These are phyloP conservation scores for Lucilia cuprina DNA, from an alignment of 1,140 invertebrate genomes.

Conservation along the genomic window DNA sequence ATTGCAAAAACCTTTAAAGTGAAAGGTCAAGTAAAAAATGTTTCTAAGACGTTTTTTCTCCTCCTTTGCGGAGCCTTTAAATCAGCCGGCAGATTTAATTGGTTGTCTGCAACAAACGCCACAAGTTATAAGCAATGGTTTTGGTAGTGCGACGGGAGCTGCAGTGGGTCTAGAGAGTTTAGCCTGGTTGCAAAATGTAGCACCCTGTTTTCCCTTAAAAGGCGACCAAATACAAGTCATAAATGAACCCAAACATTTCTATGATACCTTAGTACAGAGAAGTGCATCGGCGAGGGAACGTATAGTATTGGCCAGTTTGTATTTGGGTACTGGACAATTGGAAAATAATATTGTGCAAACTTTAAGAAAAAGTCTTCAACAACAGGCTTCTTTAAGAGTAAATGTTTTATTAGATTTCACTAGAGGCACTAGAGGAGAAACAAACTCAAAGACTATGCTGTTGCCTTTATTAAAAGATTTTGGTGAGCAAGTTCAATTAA, in stretches of 20 bases:
- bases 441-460: slow-evolving; percentile 80
- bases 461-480: slow-evolving; percentile 74
- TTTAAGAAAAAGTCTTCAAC: slow-evolving; percentile 68
- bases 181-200: slow-evolving; percentile 72
- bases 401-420: slow-evolving; percentile 90
- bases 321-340: slow-evolving; percentile 88
- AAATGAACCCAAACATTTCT: slow-evolving; percentile 78
- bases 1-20: background rate
- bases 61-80: slow-evolving; percentile 47
- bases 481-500: slow-evolving; percentile 67
- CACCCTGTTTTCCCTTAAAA: slow-evolving; percentile 76
- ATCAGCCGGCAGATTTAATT: slow-evolving; percentile 48
- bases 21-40: slow-evolving; percentile 9
- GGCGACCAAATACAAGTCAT: slow-evolving; percentile 77
- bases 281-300: slow-evolving; percentile 75
- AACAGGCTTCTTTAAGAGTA: slow-evolving; percentile 72
- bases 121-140: slow-evolving; percentile 41
- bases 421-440: slow-evolving; percentile 82
- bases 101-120: slow-evolving; percentile 49
- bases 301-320: slow-evolving; percentile 90
- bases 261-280: slow-evolving; percentile 75
- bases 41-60: slow-evolving; percentile 56
- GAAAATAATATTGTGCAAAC: slow-evolving; percentile 80
- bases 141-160: slow-evolving; percentile 38
- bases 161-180: slow-evolving; percentile 60